Percentiles rank a stretch among this genome's conserved stretches.
Conservation (phyloP, 2,888 invertebrate species). For the Plusia festucae region DNA sequence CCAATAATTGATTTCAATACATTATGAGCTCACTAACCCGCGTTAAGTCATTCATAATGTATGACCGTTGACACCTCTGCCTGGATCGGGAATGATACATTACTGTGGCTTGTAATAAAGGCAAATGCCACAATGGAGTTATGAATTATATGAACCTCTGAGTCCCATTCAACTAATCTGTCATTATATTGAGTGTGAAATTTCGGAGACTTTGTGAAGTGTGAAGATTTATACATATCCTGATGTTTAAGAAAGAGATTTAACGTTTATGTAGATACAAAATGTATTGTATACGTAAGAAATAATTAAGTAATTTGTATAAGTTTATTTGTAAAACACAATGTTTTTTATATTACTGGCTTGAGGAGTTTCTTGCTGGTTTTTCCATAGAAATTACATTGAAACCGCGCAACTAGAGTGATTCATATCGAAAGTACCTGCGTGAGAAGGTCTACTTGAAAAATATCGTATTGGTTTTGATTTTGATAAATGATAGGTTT, state of each 20-base stretch:
- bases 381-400: too few species aligned
- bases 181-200: not conserved
- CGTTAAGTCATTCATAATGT: not conserved
- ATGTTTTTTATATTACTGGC: too few species aligned
- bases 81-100: not conserved
- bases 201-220: not conserved
- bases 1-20: slow-evolving; percentile 3
- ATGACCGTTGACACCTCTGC: not conserved
- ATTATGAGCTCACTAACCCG: not conserved
- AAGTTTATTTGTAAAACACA: too few species aligned
- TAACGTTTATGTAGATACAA: not conserved
- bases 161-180: slow-evolving; percentile 1
- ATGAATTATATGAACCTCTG: not conserved
- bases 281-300: not conserved
- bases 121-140: not conserved
- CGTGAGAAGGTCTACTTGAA: too few species aligned
- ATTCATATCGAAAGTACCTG: too few species aligned
- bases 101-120: not conserved
- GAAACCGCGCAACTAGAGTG: too few species aligned
- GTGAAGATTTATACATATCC: not conserved
- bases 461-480: too few species aligned
- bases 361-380: too few species aligned
- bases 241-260: not conserved
- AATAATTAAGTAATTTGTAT: too few species aligned
- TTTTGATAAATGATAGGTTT: too few species aligned